Base-by-base conservation (phyloP, 1,140 invertebrate species). In the Zeugodacus cucurbitae region DNA sequence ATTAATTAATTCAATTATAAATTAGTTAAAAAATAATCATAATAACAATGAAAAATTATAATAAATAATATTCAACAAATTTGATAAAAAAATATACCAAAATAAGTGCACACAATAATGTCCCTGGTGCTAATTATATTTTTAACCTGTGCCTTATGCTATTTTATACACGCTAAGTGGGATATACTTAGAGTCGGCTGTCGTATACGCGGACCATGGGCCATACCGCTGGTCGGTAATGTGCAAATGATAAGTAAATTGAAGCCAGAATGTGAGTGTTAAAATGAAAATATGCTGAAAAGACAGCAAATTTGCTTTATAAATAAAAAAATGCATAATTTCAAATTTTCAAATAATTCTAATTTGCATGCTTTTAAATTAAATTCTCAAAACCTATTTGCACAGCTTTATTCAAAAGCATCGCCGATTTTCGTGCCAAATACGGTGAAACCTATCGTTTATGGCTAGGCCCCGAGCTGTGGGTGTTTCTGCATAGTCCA, bases 171-270 rank as follows among this genome's bases (percentile, higher is more conserved):
- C 8, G 34, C 29, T 22, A 85, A 87, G 29, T 89, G 88, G 37
- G 44, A 74, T 41, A 37, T 88, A 59, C 88, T 86, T 86, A 29
- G 67, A 41, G 37, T 85, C 14, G 88, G 88, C 26, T 34, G 64
- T 37, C 44, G 62, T 29, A 86, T 92, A 41, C 88, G 90, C 1
- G 92, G 92, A 26, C 92, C 92, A 5, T 91, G 90, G 91, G 91
- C 92, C 4, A 32, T 93, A 29, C 92, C 92, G 3, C 87, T 91
- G 0, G 37, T 93, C 37, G 92, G 92, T 37, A 93, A 93, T 89
- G 91, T 90, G 3, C 92, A 93, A 87, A 91, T 93, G 90, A 89
- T 92, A 78, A 89, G 90, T 70, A 93, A 91, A 89, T 87, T 93
- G 3, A 90, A 88, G 82, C 92, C 92, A 4, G 92, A 93, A 74